Conservation (phyloP, 1,140 invertebrate species). For the Anastrepha obliqua region DNA sequence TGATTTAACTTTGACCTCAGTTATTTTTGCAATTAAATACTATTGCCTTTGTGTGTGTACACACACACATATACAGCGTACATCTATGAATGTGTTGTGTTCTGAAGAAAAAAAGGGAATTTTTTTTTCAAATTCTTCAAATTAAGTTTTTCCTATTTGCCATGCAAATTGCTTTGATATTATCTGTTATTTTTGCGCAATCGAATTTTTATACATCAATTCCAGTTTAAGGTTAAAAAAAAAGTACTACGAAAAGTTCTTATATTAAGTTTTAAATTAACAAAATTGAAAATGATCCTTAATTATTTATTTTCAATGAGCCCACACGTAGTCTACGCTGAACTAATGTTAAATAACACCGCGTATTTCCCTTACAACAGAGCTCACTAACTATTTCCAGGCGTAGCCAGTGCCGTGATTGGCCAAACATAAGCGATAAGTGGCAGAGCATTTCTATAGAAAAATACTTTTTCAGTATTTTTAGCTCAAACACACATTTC, state of each 20-base stretch:
- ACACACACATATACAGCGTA: background rate
- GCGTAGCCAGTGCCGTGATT: too few species aligned
- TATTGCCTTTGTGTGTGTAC: constrained; percentile 9
- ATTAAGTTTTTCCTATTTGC: constrained; percentile 26
- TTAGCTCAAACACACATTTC: too few species aligned
- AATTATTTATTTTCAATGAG: too few species aligned
- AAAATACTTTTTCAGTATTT: too few species aligned
- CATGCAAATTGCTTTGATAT: constrained; percentile 36
- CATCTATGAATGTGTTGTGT: constrained; percentile 1
- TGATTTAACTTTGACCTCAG: constrained; percentile 53
- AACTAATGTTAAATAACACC: background rate
- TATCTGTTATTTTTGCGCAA: constrained; percentile 34
- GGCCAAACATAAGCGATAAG: too few species aligned
- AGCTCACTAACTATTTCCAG: too few species aligned
- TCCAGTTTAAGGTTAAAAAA: background rate
- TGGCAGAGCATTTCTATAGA: too few species aligned
- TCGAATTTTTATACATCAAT: constrained; percentile 25
- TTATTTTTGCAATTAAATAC: constrained; percentile 44
- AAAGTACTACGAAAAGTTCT: background rate
- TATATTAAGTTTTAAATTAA: too few species aligned
- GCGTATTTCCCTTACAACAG: too few species aligned
- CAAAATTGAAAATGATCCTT: too few species aligned
- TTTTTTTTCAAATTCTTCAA: constrained; percentile 24
- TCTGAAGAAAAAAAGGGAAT: background rate
- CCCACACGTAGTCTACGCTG: too few species aligned